These are phyloP conservation scores for Leucania comma DNA, from an alignment of 2,888 invertebrate species.

Conservation along the genomic window DNA sequence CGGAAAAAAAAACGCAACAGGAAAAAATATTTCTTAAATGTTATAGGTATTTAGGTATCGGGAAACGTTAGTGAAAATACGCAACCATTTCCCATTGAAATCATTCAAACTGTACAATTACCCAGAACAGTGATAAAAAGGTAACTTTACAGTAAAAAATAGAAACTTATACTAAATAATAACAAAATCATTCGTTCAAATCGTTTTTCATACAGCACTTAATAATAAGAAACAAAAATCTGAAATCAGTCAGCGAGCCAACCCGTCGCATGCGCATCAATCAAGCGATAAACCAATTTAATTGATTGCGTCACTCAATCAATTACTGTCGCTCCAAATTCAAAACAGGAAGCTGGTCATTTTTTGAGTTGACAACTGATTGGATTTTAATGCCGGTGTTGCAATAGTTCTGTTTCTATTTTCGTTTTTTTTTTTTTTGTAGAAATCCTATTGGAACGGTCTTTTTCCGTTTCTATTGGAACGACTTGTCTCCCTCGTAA, in stretches of 20 bases:
- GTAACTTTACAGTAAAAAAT: background rate
- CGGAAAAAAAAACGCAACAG: too few relatives aligned
- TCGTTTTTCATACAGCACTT: constrained; percentile 16
- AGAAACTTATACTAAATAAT: background rate
- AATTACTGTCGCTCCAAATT: constrained; percentile 71
- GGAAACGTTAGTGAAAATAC: too few relatives aligned
- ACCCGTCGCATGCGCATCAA: constrained; percentile 70
- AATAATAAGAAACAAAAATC: constrained; percentile 41
- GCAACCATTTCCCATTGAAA: too few relatives aligned
- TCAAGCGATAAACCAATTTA: constrained; percentile 73
- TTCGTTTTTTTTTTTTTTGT: constrained; percentile 12
- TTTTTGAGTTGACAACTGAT: constrained; percentile 57
- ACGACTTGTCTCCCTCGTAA: too few relatives aligned
- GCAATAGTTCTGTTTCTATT: constrained; percentile 25
- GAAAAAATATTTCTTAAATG: too few relatives aligned
- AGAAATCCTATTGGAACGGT: background rate
- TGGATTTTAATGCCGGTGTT: constrained; percentile 39
- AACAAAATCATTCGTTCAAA: constrained; percentile 14
- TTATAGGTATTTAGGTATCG: too few relatives aligned
- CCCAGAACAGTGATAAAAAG: background rate
- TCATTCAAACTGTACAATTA: too few relatives aligned
- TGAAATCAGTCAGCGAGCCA: constrained; percentile 54
- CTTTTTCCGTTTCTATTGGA: too few relatives aligned
- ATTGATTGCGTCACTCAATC: constrained; percentile 77
- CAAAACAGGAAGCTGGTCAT: constrained; percentile 70